Base-by-base conservation (phyloP, 2,888 invertebrate species). In the Beris morrisii region DNA sequence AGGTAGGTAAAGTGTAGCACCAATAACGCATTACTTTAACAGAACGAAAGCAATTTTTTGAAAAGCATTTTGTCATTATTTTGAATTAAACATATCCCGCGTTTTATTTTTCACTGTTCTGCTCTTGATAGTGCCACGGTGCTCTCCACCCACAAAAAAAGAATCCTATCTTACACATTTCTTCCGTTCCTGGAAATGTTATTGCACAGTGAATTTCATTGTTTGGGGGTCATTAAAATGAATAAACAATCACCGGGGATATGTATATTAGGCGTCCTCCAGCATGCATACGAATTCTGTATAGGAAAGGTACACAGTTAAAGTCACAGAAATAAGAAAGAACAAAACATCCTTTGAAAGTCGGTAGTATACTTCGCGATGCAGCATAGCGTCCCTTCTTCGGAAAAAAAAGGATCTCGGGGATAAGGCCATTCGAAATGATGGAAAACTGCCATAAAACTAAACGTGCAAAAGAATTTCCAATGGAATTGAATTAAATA, bases 51-150 rank as follows among this genome's bases (percentile, higher is more conserved):
- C 68, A 70, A 70, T 70, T 68, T 70, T 66, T 67, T 57, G 65
- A 61, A 70, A 61, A 70, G 70, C 69, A 69, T 69, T 70, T 69
- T 67, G 69, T 68, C 70, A 70, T 70, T 70, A 66, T 48, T 67
- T 43, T 69, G 69, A 69, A 69, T 69, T 66, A 69, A 69, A 69
- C 64, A 69, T 69, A 58, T 53, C 52, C 28, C 59, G 59, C 64
- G 64, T 69, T 65, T 69, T 66, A 61, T 66, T 59, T 69, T 69
- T 64, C 65, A 56, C 52, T 50, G 61, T 61, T 38, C 12, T 22
- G 22, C 38, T 50, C 43, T 12, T 15, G 61, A 28, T 22, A 52
- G 50, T 46, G 50, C 28, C 54, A 31, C 54, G 45, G 45, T n/a
- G 58, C 58, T 22, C 22, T 22, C 22, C 3, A 22, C 13, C 43